Evolutionary conservation across 2,888 invertebrate species (phyloP).

Genomic region (Masnerella sp.): DNA sequence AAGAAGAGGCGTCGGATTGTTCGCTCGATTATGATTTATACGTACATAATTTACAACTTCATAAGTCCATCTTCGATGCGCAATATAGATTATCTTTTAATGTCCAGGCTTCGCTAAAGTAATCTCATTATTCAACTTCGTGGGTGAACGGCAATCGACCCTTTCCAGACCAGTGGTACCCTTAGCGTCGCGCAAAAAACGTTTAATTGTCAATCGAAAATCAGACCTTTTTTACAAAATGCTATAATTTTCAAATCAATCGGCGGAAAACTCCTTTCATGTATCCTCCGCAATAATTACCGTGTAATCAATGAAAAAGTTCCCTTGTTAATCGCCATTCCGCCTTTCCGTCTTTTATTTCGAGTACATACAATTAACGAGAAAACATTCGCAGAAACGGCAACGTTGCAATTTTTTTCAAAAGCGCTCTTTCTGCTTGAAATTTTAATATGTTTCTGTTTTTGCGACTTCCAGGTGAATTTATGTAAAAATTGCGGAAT

Average conservation of each 20-base stretch:
- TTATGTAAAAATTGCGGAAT: too few species aligned
- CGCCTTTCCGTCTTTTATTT: too few species aligned
- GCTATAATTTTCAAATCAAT: slow-evolving; percentile 1
- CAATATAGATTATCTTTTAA: slow-evolving; percentile 47
- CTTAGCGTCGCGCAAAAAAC: slow-evolving; percentile 21
- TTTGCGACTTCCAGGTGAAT: too few species aligned
- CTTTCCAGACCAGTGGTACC: slow-evolving; percentile 32
- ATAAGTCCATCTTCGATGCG: slow-evolving; percentile 42
- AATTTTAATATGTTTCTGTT: too few species aligned
- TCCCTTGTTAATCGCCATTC: too few species aligned
- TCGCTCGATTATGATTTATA: slow-evolving; percentile 46
- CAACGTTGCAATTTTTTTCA: too few species aligned
- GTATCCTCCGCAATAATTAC: too few species aligned
- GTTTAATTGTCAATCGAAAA: slow-evolving; percentile 29
- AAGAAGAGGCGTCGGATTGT: slow-evolving; percentile 43
- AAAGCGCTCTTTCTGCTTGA: too few species aligned
- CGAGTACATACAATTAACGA: too few species aligned
- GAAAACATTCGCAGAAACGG: too few species aligned
- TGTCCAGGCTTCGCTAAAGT: slow-evolving; percentile 34
- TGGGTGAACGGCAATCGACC: slow-evolving; percentile 41
- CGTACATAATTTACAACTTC: slow-evolving; percentile 50
- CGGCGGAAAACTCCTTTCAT: slow-evolving; percentile 5
- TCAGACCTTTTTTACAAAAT: slow-evolving; percentile 12
- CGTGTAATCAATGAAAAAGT: too few species aligned
- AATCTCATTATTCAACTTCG: slow-evolving; percentile 54